These are phyloP conservation scores for Oriolus oriolus DNA, from an alignment of 2,113 vertebrate species.

Conservation along the genomic window DNA sequence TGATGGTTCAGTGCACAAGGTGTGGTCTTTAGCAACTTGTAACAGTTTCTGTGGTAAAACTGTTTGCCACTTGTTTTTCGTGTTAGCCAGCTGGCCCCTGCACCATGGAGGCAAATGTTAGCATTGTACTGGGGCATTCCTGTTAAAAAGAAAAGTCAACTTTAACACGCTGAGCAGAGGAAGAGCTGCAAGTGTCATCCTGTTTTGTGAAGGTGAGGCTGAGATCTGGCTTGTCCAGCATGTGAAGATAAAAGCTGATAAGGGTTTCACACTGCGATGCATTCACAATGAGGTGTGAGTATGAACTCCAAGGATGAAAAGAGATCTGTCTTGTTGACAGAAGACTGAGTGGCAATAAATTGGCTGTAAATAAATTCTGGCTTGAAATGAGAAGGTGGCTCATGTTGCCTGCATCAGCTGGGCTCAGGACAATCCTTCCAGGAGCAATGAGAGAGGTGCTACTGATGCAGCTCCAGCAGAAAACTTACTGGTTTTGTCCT, in stretches of 20 bases:
- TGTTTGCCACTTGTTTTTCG: not conserved
- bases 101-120: not conserved
- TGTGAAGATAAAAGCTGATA: not conserved
- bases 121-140: not conserved
- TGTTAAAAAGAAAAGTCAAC: not conserved
- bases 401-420: not conserved
- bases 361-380: not conserved
- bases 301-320: not conserved
- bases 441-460: not conserved
- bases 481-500: not conserved
- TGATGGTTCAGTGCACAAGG: not conserved
- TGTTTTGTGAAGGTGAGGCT: not conserved
- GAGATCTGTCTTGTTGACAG: not conserved
- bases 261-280: rapidly evolving
- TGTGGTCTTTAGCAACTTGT: not conserved
- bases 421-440: not conserved
- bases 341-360: not conserved
- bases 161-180: not conserved
- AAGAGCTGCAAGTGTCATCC: not conserved
- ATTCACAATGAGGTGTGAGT: not conserved
- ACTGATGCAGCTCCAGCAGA: not conserved
- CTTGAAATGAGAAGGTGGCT: not conserved
- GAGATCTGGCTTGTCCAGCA: not conserved
- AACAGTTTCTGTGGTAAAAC: not conserved
- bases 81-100: not conserved